These are phyloP conservation scores for Pasiphila rectangulata DNA, from an alignment of 2,888 invertebrate species.

Conservation along the genomic window DNA sequence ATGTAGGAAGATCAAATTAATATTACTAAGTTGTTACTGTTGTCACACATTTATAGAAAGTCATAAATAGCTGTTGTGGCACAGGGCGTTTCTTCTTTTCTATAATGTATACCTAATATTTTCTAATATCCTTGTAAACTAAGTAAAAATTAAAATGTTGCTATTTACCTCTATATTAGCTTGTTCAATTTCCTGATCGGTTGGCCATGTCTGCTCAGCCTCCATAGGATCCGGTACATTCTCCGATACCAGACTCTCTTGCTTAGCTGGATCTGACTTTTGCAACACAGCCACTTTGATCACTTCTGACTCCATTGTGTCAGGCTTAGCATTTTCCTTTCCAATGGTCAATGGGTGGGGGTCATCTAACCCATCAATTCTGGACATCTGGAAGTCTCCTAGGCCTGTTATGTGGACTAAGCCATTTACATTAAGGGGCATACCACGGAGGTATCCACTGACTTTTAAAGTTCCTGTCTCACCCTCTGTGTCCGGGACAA, in stretches of 20 bases:
- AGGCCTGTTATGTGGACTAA: conserved; percentile 95
- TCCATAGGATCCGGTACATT: conserved; percentile 94
- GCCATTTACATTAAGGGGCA: conserved; percentile 91
- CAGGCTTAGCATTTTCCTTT: conserved; percentile 68
- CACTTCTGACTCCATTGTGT: conserved; percentile 65
- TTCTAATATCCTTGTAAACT: too few relatives aligned
- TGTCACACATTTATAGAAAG: too few relatives aligned
- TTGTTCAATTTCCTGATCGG: conserved; percentile 91
- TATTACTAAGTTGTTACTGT: too few relatives aligned
- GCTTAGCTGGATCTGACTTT: conserved; percentile 83
- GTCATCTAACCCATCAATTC: conserved; percentile 87
- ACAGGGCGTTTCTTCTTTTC: too few relatives aligned
- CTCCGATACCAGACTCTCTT: conserved; percentile 88
- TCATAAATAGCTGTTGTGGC: too few relatives aligned
- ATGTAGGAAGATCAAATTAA: not conserved
- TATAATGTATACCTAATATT: too few relatives aligned
- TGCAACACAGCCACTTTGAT: conserved; percentile 74
- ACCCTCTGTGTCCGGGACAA: conserved; percentile 69
- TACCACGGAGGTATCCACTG: conserved; percentile 93
- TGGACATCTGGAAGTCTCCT: conserved; percentile 95
- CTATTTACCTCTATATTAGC: conserved; percentile 81
- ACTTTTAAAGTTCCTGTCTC: conserved; percentile 86
- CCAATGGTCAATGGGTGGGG: conserved; percentile 83
- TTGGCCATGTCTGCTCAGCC: conserved; percentile 98
- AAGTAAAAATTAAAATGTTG: too few relatives aligned